Base-by-base conservation (phyloP, 2,888 invertebrate genomes). In the Odontothrips loti region DNA sequence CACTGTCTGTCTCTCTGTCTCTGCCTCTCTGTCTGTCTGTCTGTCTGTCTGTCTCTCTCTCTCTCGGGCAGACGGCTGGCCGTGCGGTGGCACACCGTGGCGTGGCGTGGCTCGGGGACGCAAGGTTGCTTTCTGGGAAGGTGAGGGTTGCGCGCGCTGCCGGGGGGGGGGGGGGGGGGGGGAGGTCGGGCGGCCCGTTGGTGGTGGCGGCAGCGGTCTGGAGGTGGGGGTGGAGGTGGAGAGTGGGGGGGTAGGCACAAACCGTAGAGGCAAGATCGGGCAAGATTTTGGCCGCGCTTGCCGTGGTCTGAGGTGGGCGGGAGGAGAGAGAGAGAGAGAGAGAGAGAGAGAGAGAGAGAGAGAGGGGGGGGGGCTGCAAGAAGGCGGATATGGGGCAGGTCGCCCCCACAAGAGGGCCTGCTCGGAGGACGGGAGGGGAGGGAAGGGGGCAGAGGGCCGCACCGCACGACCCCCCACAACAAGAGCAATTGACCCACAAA, bases 401-500 rank as follows among this genome's bases (percentile, higher is more conserved):
- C 68, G 68, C 68, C n/a, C 23, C 34, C 34, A 43, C 34, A 43
- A 43, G 34, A 68, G 68, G 68, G 23, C 68, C 68, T n/a, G n/a
- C n/a, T 23, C 23, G n/a, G 11, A 58, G 58, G 20, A 58, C 20
- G n/a, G 58, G 58, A 15, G 12, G 58, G 58, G 58, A 6, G 34
- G 34, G 34, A 10, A 58, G 58, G n/a, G 58, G 58, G 58, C 1
- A 15, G 17, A 0, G 58, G 58, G 58, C 6, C 68, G 9, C 68
- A 23, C 68, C 27, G 27, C 68, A 23, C 68, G 68, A 23, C 68
- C 68, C 68, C 23, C 68, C 68, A 27, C 68, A 75, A 75, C 68
- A 75, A 75, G 68, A 27, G 68, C 68, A 75, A 75, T 75, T 75
- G 68, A 75, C 68, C 68, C 68, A 75, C 68, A 75, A 75, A 75